Evolutionary conservation across 2,888 invertebrate species (phyloP), one percentile per base, ranked within the genome.

Genomic region (Leptura quadrifasciata): DNA sequence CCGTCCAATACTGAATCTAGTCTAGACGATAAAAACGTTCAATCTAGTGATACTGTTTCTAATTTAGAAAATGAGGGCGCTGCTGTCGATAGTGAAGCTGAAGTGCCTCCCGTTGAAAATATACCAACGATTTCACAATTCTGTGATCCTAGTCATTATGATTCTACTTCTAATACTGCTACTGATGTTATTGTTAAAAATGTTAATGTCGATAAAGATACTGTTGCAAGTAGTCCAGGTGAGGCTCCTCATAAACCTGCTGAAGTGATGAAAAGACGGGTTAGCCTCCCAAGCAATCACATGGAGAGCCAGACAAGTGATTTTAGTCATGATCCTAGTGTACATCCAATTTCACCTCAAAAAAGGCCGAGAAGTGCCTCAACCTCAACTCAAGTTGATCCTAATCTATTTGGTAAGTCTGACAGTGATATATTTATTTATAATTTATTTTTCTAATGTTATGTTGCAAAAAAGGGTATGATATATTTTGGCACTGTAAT

Each of bases 351-450:
- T 52, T 94, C 94, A 39, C 94, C 94, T 47, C 92, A 92, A 76
- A 93, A 94, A 88, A 91, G 95, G 89, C 95, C 95, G 73, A 92
- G 94, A 86, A 95, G 94, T 90, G 93, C 95, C 80, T 94, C 95
- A 52, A 94, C 95, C 61, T 94, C 94, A 81, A 95, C 95, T 9
- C 96, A 96, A 92, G 95, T 95, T 83, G 96, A 96, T 89, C 94
- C 94, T 63, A 94, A 94, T 91, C 94, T 95, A 90, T 96, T 96
- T 86, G 95, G 96, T 96, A 90, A 91, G 91, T 85, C 17, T 12
- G 4, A n/a, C 15, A 57, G 4, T 12, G 12, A 18, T 6, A 15
- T 24, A 4, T 60, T 68, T 60, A 52, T 69, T 31, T 20, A n/a
- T 52, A 27, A 24, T 71, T 67, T 65, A 17, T 74, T 35, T 9